These are phyloP conservation scores for Rhynchopsitta pachyrhyncha DNA, from an alignment of 2,113 vertebrate species.

Conservation along the genomic window DNA sequence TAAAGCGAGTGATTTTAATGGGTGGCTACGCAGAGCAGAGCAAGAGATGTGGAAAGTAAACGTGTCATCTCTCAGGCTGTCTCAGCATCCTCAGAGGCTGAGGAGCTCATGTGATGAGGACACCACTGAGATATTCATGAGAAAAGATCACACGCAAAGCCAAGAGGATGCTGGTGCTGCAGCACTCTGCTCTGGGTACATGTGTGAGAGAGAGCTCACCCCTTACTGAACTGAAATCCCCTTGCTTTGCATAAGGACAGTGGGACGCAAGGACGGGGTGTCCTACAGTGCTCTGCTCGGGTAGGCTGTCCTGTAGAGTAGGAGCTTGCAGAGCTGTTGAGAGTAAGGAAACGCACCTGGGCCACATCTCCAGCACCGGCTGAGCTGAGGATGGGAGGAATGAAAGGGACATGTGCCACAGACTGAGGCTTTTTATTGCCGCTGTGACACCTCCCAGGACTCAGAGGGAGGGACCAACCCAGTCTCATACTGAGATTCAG, in stretches of 20 bases:
- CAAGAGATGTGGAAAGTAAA: not conserved
- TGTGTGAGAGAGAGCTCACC: not conserved
- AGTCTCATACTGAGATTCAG: not conserved
- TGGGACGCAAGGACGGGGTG: not conserved
- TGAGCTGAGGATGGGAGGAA: not conserved
- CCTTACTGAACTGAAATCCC: not conserved
- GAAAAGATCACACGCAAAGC: constrained; percentile 18
- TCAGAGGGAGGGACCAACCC: not conserved
- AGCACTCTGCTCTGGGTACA: not conserved
- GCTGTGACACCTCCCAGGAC: not conserved
- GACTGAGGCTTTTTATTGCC: not conserved
- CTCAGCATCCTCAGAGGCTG: not conserved
- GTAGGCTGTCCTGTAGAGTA: not conserved
- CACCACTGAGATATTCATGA: constrained; percentile 32
- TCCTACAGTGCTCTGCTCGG: not conserved
- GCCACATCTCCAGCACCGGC: not conserved
- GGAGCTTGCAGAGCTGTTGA: not conserved
- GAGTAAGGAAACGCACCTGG: not conserved
- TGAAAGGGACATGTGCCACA: not conserved
- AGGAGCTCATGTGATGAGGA: not conserved
- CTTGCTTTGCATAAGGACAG: not conserved
- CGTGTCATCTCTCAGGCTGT: not conserved
- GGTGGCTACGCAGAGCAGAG: not conserved
- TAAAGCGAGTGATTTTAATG: not conserved
- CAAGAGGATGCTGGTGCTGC: not conserved